Evolutionary conservation across 2,797 vertebrate species (phyloP), one percentile per base, ranked within the genome.

Genomic region (Macrochelys suwanniensis): DNA sequence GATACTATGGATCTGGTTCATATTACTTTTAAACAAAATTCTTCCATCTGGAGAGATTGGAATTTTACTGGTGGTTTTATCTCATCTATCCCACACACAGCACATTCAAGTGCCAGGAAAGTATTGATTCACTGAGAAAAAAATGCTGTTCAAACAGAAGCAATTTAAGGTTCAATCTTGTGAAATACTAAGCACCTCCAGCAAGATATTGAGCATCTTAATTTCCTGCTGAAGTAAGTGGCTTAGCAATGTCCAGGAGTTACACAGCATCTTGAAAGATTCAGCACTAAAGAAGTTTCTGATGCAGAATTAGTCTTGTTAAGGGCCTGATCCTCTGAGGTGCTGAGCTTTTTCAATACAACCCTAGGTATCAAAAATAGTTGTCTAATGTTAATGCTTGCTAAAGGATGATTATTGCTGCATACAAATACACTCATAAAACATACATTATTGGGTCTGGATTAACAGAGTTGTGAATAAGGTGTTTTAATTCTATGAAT

Each of bases 1-100:
- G 87, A 80, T 80, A 12, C 77, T 3, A 47, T 45, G 80, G 95
- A 79, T 80, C 90, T 97, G 92, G 87, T 53, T 95, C 3, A 0
- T 78, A 85, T 97, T 96, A 94, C 84, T 89, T 96, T 87, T 80
- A 89, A 82, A 13, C n/a, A 42, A 95, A 94, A 85, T 19, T 23
- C 49, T 82, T 80, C 89, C 95, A 68, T 56, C 61, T 47, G 89
- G 80, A 33, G 79, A 94, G 87, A 92, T 92, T 94, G 78, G 15
- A 65, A 33, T 93, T 95, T 91, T 88, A 96, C 88, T 87, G 94
- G 85, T n/a, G 54, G 85, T 89, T 94, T 94, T 96, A 84, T 89
- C 90, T 19, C 0, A 89, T 89, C 50, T 87, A 15, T 47, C 9
- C 28, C 37, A 50, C 81, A 77, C 50, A 80, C 2, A 65, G 13